Evolutionary conservation across 1,140 invertebrate genomes (phyloP), one percentile per base, ranked within the genome.

Genomic region (Drosophila grimshawi): DNA sequence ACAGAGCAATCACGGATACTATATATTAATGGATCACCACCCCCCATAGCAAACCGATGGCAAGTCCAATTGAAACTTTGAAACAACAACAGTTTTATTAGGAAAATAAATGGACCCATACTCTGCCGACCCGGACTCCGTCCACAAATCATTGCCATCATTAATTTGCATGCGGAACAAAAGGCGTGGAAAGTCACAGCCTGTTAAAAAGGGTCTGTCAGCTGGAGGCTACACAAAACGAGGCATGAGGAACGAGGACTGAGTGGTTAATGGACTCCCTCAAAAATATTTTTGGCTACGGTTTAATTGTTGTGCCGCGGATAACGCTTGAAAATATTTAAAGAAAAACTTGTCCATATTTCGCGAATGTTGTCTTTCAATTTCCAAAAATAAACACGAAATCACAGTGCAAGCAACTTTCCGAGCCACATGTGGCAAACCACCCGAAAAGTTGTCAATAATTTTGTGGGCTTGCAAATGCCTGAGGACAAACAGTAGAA

Each of bases 371-470:
- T 88, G 74, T 67, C 71, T 80, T 88, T 88, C 74, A 73, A 88
- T 89, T 85, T 80, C 35, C 52, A 63, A 88, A 89, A 89, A 85
- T 80, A 71, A 89, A 88, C 85, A 88, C 61, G 45, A 51, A 61
- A 45, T 56, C 27, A 57, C 30, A 30, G 29, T 30, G 30, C 43
- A 45, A 30, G 29, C 48, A n/a, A 35, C 30, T 48, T 66, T 60
- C 63, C 48, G 48, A 66, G 80, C 35, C 83, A 89, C 83, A 88
- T 88, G 85, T 88, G 81, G 65, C 39, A 39, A 56, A 56, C 48
- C 56, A 45, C 32, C 46, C 37, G 27, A 45, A 56, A 56, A 53
- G 43, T 67, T 59, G 19, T 74, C 57, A 62, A 71, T 64, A 41
- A 76, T 66, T 79, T 61, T 33, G 7, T 48, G 64, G 11, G 32